These are phyloP conservation scores for Onthophagus sagittarius DNA, from an alignment of 2,888 invertebrate species.

Conservation along the genomic window DNA sequence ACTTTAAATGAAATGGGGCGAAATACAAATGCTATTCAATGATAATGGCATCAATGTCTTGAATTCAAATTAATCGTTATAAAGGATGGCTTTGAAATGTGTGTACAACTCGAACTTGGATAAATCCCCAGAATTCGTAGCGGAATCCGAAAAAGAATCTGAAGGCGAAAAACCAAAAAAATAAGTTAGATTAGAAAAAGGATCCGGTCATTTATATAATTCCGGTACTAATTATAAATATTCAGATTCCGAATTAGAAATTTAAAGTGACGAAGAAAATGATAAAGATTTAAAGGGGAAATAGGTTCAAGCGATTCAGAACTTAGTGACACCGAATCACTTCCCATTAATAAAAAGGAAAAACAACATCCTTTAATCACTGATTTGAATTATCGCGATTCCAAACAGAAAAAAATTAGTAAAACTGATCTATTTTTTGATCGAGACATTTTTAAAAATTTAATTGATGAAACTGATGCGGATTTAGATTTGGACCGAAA, in stretches of 20 bases:
- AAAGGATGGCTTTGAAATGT: no score
- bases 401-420: constrained; percentile 66
- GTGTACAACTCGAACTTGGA: no score
- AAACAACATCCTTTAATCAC: constrained; percentile 70
- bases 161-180: constrained; percentile 52
- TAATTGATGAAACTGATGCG: constrained; percentile 80
- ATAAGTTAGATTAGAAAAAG: constrained; percentile 48
- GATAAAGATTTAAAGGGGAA: constrained; percentile 52
- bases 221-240: constrained; percentile 67
- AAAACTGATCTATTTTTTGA: constrained; percentile 87
- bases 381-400: constrained; percentile 73
- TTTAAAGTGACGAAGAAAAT: constrained; percentile 57
- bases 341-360: constrained; percentile 40
- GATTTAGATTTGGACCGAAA: constrained; percentile 76
- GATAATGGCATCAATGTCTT: no score
- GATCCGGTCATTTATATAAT: constrained; percentile 62
- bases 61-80: no score
- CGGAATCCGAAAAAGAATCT: constrained; percentile 54
- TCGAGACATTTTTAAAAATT: constrained; percentile 75
- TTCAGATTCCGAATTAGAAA: constrained; percentile 61
- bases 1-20: no score
- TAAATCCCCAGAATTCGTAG: constrained; percentile 63
- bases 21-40: no score
- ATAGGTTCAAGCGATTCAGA: constrained; percentile 66
- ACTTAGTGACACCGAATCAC: constrained; percentile 38